These are phyloP conservation scores for Ametastegia equiseti DNA, from an alignment of 2,888 invertebrate species.

Conservation along the genomic window DNA sequence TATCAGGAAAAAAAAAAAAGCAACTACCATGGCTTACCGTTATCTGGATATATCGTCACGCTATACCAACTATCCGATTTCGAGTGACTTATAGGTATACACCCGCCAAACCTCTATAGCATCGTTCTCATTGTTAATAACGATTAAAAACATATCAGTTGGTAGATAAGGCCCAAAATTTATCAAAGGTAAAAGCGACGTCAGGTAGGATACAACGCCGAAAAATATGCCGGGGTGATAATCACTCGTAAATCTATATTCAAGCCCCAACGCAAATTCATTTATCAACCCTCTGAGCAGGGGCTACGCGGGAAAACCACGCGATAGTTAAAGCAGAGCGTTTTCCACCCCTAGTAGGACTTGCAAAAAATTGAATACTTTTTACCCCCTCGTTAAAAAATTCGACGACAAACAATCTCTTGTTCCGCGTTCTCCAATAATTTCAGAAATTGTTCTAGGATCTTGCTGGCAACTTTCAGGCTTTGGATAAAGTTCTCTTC, in stretches of 20 bases:
- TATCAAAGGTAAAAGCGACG: not conserved
- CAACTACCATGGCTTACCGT: constrained; percentile 18
- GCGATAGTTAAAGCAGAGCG: not conserved
- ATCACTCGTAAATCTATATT: not conserved
- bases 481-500: not conserved
- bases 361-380: too few species aligned
- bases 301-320: not conserved
- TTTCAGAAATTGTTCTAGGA: not conserved
- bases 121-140: not conserved
- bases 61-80: constrained; percentile 22
- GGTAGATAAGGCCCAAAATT: not conserved
- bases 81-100: constrained; percentile 7
- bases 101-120: not conserved
- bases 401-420: not conserved
- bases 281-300: not conserved
- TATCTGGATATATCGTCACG: constrained; percentile 34
- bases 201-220: not conserved
- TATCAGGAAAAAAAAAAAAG: constrained; percentile 19
- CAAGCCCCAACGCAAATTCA: not conserved
- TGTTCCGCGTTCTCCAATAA: not conserved
- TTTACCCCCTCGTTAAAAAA: not conserved
- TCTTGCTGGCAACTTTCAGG: not conserved
- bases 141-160: constrained; percentile 1
- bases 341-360: not conserved
- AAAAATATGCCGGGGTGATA: not conserved